Evolutionary conservation across 2,113 vertebrate species (phyloP).

Genomic region (Psephotus haematonotus): DNA sequence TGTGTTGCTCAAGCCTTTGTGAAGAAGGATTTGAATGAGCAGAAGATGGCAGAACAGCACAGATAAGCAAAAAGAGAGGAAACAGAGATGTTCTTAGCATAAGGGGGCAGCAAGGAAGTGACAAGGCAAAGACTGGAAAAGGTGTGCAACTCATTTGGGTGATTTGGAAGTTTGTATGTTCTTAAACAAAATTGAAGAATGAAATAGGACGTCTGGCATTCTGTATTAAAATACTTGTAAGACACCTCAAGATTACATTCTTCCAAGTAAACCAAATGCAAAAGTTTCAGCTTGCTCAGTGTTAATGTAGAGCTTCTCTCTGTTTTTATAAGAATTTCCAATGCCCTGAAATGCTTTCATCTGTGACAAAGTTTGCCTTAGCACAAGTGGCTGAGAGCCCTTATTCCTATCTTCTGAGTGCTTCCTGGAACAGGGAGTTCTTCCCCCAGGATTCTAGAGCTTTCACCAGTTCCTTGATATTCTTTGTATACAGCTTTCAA

Average conservation of each 20-base stretch:
- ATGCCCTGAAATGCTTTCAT: neutral
- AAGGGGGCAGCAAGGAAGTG: neutral
- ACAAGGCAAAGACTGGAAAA: neutral
- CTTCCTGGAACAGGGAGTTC: neutral
- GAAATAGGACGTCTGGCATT: neutral
- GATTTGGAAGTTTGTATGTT: neutral
- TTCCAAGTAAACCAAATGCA: neutral
- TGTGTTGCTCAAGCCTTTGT: neutral
- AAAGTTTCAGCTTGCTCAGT: neutral
- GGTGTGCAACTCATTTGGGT: neutral
- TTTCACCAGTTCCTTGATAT: neutral
- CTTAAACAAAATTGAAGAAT: neutral
- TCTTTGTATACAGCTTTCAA: neutral
- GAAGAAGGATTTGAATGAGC: neutral
- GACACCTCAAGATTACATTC: neutral
- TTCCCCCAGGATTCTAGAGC: neutral
- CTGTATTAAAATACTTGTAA: neutral
- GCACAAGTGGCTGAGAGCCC: accelerated
- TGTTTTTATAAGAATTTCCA: neutral
- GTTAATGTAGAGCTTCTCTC: neutral
- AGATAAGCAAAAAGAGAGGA: neutral
- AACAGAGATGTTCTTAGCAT: neutral
- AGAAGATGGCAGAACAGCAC: neutral
- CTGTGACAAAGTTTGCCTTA: neutral
- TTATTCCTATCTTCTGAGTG: neutral